A percentile compares a stretch with the other conserved stretches of the same genome.
Evolutionary conservation across 1,140 invertebrate genomes (phyloP).

Genomic region (Formica exsecta): DNA sequence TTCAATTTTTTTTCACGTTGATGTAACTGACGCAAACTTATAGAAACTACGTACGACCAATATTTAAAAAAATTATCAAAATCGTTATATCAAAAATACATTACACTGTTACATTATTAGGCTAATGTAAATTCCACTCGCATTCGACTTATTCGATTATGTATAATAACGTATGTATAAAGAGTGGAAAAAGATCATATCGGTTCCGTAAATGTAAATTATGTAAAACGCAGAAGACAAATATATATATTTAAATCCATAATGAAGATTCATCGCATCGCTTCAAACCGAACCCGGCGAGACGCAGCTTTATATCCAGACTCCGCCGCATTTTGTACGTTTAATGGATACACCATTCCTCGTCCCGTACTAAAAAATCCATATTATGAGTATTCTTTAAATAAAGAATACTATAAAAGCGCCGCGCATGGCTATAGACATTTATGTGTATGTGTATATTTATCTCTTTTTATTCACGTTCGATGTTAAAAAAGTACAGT

Average conservation of each 20-base stretch:
- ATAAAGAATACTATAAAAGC: conserved; percentile 31
- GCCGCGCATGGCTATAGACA: not conserved
- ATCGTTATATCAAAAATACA: not conserved
- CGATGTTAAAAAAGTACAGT: not conserved
- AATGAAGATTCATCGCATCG: conserved; percentile 4
- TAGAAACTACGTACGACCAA: not conserved
- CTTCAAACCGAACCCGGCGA: not conserved
- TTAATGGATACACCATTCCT: not conserved
- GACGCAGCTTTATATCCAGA: conserved; percentile 31
- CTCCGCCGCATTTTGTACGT: conserved; percentile 19
- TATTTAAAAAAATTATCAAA: too few species aligned
- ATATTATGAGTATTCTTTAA: conserved; percentile 44
- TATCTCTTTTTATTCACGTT: not conserved
- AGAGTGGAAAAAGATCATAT: not conserved
- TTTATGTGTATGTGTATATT: not conserved
- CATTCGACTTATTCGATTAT: not conserved
- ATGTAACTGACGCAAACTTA: not conserved
- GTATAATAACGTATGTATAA: not conserved
- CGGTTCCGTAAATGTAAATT: not conserved
- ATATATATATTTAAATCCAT: conserved; percentile 30
- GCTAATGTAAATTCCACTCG: not conserved
- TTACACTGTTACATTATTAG: not conserved
- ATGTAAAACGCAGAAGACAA: not conserved
- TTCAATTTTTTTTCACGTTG: not conserved
- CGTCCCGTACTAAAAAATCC: not conserved